These are phyloP conservation scores for Papilio glaucus DNA, from an alignment of 1,140 invertebrate species.

Conservation along the genomic window DNA sequence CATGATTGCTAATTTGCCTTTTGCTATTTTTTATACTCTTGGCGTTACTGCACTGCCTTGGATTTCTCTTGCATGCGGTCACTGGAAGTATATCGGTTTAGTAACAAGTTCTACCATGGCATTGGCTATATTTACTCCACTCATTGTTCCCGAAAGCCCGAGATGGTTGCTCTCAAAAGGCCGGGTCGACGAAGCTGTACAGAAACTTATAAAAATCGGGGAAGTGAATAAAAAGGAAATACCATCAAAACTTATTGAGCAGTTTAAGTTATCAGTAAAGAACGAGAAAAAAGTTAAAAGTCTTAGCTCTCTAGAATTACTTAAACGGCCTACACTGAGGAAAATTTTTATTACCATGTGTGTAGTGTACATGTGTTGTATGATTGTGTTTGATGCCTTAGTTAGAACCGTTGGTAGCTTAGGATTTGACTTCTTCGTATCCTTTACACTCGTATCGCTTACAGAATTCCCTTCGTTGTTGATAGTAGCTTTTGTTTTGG, in stretches of 20 bases:
- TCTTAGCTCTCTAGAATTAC: slow-evolving; percentile 54
- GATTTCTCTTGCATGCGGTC: slow-evolving; percentile 86
- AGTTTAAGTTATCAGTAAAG: slow-evolving; percentile 57
- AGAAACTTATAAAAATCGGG: slow-evolving; percentile 79
- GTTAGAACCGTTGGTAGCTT: slow-evolving; percentile 64
- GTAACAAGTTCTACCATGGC: slow-evolving; percentile 80
- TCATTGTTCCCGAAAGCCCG: slow-evolving; percentile 89
- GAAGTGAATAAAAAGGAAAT: slow-evolving; percentile 65
- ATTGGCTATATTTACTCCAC: slow-evolving; percentile 73
- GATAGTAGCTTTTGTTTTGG: slow-evolving; percentile 65
- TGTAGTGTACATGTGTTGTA: slow-evolving; percentile 61
- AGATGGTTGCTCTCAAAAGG: slow-evolving; percentile 88
- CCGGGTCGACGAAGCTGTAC: slow-evolving; percentile 86
- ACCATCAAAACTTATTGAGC: slow-evolving; percentile 57
- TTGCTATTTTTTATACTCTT: slow-evolving; percentile 86
- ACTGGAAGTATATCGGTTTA: slow-evolving; percentile 88
- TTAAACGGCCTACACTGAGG: slow-evolving; percentile 58
- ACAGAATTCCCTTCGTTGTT: slow-evolving; percentile 70
- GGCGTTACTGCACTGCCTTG: slow-evolving; percentile 85
- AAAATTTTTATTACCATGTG: slow-evolving; percentile 64
- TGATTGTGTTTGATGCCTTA: slow-evolving; percentile 63
- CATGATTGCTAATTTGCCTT: slow-evolving; percentile 85
- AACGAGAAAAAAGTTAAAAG: slow-evolving; percentile 50
- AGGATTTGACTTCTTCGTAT: slow-evolving; percentile 68
- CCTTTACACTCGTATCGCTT: slow-evolving; percentile 68